phyloP scores from a whole-genome alignment of 2,797 vertebrate species.

The Ispidina lecontei region DNA sequence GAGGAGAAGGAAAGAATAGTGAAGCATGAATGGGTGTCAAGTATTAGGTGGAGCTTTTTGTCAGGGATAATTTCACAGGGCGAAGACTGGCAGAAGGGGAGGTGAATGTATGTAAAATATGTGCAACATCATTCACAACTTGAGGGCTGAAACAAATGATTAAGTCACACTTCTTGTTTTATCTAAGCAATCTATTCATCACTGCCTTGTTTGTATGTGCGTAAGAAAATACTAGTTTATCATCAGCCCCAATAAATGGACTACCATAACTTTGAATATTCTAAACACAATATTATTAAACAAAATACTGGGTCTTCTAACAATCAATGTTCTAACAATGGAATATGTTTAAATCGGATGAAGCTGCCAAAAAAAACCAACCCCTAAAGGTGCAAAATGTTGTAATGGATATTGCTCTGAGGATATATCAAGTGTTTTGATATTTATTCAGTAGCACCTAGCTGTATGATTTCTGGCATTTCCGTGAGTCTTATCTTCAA shows the following conservation, averaged over 20 bases:
- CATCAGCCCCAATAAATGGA: neutral
- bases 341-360: neutral
- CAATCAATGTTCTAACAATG: too few species aligned
- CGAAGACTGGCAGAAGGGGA: neutral
- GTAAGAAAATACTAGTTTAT: neutral
- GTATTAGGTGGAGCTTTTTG: neutral
- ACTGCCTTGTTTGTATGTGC: neutral
- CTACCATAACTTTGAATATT: neutral
- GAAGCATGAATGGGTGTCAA: neutral
- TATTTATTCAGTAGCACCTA: conserved; percentile 29
- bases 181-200: neutral
- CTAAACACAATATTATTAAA: neutral
- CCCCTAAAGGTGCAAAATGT: neutral
- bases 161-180: neutral
- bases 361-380: neutral
- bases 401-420: neutral
- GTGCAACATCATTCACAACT: neutral
- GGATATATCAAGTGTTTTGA: neutral
- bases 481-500: conserved; percentile 41
- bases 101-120: neutral
- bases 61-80: neutral
- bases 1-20: neutral
- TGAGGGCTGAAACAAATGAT: neutral
- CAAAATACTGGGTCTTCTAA: neutral
- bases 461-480: conserved; percentile 14